These are phyloP conservation scores for Drosophila prolongata DNA, from an alignment of 2,888 invertebrate species.

Conservation along the genomic window DNA sequence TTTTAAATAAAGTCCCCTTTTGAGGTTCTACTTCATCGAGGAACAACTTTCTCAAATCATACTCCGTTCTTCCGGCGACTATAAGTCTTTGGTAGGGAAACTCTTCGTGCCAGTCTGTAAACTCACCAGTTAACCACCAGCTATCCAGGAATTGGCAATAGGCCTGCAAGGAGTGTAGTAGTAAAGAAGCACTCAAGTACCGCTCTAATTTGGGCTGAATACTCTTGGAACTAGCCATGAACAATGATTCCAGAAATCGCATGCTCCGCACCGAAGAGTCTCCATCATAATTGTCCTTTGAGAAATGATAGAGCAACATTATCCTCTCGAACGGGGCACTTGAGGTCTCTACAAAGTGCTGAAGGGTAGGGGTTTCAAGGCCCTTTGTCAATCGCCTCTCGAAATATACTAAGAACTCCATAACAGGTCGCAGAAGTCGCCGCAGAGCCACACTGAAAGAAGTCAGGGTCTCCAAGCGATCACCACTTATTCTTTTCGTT, in stretches of 20 bases:
- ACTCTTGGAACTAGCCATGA: not conserved
- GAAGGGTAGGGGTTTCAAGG: not conserved
- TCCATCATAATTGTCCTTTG: not conserved
- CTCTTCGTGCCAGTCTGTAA: slow-evolving; percentile 39
- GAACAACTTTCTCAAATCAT: not conserved
- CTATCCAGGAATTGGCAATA: slow-evolving; percentile 40
- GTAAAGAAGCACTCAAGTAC: slow-evolving; percentile 8
- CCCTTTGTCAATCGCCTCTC: slow-evolving; percentile 18
- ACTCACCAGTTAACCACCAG: slow-evolving; percentile 49
- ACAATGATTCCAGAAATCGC: not conserved
- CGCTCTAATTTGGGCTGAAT: not conserved
- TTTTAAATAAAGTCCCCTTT: slow-evolving; percentile 4
- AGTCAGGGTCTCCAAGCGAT: slow-evolving; percentile 8
- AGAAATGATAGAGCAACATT: slow-evolving; percentile 6
- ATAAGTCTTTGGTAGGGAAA: slow-evolving; percentile 6
- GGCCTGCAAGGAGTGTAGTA: slow-evolving; percentile 43
- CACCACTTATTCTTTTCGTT: not conserved
- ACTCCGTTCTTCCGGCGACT: slow-evolving; percentile 5
- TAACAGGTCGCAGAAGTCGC: slow-evolving; percentile 44
- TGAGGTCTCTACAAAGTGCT: slow-evolving; percentile 8
- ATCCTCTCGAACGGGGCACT: slow-evolving; percentile 7
- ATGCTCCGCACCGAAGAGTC: not conserved
- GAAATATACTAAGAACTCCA: slow-evolving; percentile 42
- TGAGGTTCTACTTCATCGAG: no score
- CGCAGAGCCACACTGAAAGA: slow-evolving; percentile 19